These are phyloP conservation scores for Melanotus villosus DNA, from an alignment of 2,888 invertebrate genomes.

Conservation along the genomic window DNA sequence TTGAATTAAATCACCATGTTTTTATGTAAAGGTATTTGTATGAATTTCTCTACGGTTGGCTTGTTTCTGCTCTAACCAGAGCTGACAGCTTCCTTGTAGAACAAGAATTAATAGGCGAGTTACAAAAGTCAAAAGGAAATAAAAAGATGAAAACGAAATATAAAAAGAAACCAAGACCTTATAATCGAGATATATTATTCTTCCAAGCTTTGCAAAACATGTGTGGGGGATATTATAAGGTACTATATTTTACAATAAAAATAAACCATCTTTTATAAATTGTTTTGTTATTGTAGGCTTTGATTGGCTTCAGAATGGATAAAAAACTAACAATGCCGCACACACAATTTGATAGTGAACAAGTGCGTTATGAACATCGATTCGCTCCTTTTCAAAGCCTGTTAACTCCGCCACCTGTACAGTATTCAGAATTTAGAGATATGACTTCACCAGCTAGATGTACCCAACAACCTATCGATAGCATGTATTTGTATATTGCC, in stretches of 20 bases:
- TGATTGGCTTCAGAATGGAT: slow-evolving; percentile 90
- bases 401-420: slow-evolving; percentile 91
- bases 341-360: slow-evolving; percentile 92
- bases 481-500: slow-evolving; percentile 81
- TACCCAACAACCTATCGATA: slow-evolving; percentile 69
- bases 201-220: slow-evolving; percentile 94
- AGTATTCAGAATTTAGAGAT: slow-evolving; percentile 90
- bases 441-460: slow-evolving; percentile 79
- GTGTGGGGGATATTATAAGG: slow-evolving; percentile 96
- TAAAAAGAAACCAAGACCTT: slow-evolving; percentile 77
- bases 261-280: not conserved
- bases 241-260: slow-evolving; percentile 58
- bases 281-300: slow-evolving; percentile 73
- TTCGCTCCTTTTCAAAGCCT: slow-evolving; percentile 91
- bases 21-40: slow-evolving; percentile 87
- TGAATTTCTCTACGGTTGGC: slow-evolving; percentile 95
- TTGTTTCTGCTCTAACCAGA: slow-evolving; percentile 90
- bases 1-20: too few species aligned
- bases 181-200: slow-evolving; percentile 87
- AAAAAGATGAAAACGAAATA: slow-evolving; percentile 77
- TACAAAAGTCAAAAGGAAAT: slow-evolving; percentile 69
- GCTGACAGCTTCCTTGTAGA: slow-evolving; percentile 89
- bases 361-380: slow-evolving; percentile 94
- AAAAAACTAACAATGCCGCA: slow-evolving; percentile 89
- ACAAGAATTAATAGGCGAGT: slow-evolving; percentile 70